Evolutionary conservation across 37 sponge, comb jelly and placozoan genomes (phyloP).

Genomic region (Ephydatia muelleri): DNA sequence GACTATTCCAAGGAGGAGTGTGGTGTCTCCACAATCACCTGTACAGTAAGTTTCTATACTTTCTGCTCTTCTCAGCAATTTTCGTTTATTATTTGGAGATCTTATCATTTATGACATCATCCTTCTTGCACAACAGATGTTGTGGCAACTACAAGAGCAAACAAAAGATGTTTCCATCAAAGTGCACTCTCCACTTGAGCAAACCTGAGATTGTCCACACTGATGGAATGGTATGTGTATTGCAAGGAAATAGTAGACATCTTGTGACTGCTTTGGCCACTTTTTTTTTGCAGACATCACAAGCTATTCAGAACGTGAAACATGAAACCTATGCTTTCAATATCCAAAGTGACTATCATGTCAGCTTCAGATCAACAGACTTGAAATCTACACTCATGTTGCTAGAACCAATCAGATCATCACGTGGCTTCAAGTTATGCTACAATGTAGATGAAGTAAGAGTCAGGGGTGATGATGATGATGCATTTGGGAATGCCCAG

Average conservation of each 20-base stretch:
- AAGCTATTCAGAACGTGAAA: neutral
- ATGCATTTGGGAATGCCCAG: no score
- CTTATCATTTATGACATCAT: no score
- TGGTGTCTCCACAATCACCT: neutral
- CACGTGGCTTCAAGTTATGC: slow-evolving; percentile 31
- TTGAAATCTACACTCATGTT: neutral
- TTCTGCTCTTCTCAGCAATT: no score
- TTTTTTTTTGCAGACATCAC: neutral
- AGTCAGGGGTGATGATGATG: no score
- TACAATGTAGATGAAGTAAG: slow-evolving; percentile 44
- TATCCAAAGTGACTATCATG: slow-evolving; percentile 45
- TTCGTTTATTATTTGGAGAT: no score
- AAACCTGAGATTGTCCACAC: slow-evolving; percentile 60
- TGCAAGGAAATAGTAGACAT: neutral
- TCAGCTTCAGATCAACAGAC: slow-evolving; percentile 9
- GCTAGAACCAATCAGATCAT: slow-evolving; percentile 3
- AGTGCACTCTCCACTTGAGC: slow-evolving; percentile 43
- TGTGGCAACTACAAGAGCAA: slow-evolving; percentile 54
- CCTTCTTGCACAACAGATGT: neutral
- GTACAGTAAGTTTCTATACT: neutral
- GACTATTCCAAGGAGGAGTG: neutral
- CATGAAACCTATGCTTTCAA: slow-evolving; percentile 1
- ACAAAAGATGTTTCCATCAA: slow-evolving; percentile 52
- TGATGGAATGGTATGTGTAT: slow-evolving; percentile 57
- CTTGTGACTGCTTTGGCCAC: no score